Evolutionary conservation across 2,888 invertebrate species (phyloP).

Genomic region (Teleiodes luculella): DNA sequence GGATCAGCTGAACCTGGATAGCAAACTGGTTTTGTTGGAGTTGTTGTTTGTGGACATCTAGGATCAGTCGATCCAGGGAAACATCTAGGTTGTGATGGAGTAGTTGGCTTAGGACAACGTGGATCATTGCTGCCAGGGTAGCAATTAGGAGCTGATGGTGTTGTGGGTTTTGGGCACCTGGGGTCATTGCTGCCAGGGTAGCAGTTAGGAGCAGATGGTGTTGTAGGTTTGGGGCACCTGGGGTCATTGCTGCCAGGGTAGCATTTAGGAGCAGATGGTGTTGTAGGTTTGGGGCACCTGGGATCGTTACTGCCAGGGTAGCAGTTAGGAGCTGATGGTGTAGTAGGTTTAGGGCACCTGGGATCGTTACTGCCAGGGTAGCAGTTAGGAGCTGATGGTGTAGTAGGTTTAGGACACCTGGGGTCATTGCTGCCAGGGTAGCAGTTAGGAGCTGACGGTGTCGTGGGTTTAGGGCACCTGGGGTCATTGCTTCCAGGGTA

Average conservation of each 20-base stretch:
- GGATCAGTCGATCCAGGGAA: constrained; percentile 36
- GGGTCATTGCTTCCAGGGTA: constrained; percentile 29
- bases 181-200: constrained; percentile 37
- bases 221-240: constrained; percentile 25
- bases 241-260: constrained; percentile 25
- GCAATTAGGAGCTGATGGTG: constrained; percentile 26
- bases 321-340: constrained; percentile 27
- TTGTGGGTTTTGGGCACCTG: constrained; percentile 4
- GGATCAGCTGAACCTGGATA: constrained; percentile 40
- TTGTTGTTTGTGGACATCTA: constrained; percentile 33
- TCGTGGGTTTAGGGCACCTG: constrained; percentile 31
- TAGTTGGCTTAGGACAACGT: constrained; percentile 33
- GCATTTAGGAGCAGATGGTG: constrained; percentile 26
- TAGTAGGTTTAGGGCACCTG: constrained; percentile 30
- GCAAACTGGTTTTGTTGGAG: constrained; percentile 29
- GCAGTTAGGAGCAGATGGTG: constrained; percentile 29
- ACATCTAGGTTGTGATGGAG: constrained; percentile 25
- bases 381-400: constrained; percentile 34
- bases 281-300: constrained; percentile 35
- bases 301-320: constrained; percentile 40
- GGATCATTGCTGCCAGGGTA: constrained; percentile 34
- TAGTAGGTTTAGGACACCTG: constrained; percentile 26
- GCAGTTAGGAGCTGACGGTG: constrained; percentile 27
- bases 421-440: constrained; percentile 28
- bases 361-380: constrained; percentile 42